Evolutionary conservation across 1,140 invertebrate genomes (phyloP).

Genomic region (Scylla paramamosain): DNA sequence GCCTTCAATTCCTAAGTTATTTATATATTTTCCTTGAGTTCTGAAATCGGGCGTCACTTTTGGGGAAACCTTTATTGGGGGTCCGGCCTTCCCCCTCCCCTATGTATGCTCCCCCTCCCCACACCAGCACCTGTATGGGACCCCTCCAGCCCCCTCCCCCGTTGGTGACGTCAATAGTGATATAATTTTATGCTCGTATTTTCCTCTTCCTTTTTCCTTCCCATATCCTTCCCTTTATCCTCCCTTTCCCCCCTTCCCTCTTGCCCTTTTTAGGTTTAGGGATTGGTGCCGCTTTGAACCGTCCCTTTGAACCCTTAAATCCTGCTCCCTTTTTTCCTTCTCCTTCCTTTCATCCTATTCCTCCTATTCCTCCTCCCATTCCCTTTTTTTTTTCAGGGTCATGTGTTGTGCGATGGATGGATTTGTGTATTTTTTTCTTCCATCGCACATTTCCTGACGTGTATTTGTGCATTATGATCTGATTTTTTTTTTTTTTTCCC

Average conservation of each 20-base stretch:
- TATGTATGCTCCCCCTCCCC: neutral
- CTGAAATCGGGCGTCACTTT: neutral
- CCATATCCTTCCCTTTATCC: neutral
- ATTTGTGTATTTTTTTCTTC: no score
- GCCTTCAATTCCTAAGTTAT: neutral
- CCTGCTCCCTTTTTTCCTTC: neutral
- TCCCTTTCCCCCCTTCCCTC: neutral
- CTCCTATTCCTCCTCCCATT: neutral
- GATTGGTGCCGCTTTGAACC: neutral
- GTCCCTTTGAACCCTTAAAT: neutral
- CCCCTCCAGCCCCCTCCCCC: conserved; percentile 22
- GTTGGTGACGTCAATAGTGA: conserved; percentile 12
- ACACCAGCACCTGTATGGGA: conserved; percentile 12
- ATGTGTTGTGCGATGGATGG: no score
- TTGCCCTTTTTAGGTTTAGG: neutral
- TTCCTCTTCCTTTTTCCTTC: neutral
- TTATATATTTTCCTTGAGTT: neutral
- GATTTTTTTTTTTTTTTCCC: no score
- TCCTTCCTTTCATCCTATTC: neutral
- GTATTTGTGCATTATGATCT: no score
- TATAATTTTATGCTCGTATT: neutral
- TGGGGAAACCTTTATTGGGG: neutral
- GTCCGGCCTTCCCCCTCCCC: neutral
- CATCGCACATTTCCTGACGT: no score
- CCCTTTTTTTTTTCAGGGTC: neutral